A percentile compares a stretch with the other conserved stretches of the same genome.
Conservation (phyloP, 2,797 vertebrate genomes). For the Phoeniculus purpureus region DNA sequence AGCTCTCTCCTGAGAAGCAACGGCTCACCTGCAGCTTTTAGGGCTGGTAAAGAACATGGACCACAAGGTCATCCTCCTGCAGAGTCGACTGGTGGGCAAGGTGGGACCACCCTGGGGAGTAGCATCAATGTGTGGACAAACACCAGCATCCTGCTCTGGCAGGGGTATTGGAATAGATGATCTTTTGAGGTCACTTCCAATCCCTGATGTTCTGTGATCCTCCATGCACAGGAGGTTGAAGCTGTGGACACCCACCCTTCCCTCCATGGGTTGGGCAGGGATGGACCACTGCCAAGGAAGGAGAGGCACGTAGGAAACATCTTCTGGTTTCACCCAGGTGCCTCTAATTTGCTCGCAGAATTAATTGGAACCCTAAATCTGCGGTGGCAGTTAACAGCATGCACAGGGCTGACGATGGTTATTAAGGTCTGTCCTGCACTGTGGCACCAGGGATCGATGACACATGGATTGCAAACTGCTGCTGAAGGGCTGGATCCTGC, state of each 20-base stretch:
- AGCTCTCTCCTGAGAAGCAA: background rate
- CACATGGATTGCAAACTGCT: accelerated
- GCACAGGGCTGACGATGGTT: background rate
- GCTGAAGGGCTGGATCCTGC: background rate
- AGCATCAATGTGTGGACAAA: background rate
- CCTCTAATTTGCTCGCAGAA: background rate
- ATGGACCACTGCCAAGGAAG: background rate
- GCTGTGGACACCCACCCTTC: background rate
- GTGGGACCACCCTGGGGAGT: background rate
- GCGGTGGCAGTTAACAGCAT: background rate
- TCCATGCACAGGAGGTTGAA: accelerated
- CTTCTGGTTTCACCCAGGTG: background rate
- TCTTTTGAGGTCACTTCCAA: accelerated
- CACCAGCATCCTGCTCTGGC: too few species aligned
- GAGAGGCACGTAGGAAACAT: background rate
- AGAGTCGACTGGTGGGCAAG: background rate
- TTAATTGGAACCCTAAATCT: background rate
- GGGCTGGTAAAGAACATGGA: accelerated
- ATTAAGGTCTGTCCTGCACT: background rate
- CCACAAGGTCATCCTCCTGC: background rate
- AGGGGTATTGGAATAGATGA: too few species aligned
- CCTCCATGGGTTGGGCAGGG: background rate
- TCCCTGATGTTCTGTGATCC: background rate
- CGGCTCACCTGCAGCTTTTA: background rate
- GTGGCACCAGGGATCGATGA: accelerated